phyloP scores from a whole-genome alignment of 2,797 vertebrate genomes.

The Iguana delicatissima region DNA sequence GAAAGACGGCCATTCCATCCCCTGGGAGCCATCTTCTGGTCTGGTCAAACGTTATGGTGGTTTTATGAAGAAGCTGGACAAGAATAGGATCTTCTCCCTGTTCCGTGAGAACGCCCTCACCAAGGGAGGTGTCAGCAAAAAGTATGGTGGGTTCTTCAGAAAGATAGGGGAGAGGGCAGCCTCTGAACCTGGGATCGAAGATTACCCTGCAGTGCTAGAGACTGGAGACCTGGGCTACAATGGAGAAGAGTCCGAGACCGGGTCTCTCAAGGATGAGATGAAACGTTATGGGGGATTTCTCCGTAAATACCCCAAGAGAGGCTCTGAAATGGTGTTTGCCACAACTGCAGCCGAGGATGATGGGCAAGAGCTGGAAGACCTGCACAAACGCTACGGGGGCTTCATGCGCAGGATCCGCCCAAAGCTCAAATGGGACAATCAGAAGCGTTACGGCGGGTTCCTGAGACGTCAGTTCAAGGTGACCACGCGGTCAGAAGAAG shows the following conservation, averaged over 20 bases:
- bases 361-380: constrained; percentile 75
- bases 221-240: constrained; percentile 64
- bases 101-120: constrained; percentile 79
- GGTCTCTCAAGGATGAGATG: constrained; percentile 62
- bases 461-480: constrained; percentile 95
- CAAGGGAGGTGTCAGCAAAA: constrained; percentile 78
- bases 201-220: neutral
- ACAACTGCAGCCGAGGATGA: constrained; percentile 40
- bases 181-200: constrained; percentile 41
- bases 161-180: constrained; percentile 74
- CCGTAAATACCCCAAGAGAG: constrained; percentile 89
- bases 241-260: constrained; percentile 23
- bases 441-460: constrained; percentile 95
- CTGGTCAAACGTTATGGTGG: constrained; percentile 81
- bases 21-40: constrained; percentile 43
- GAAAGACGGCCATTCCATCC: constrained; percentile 30
- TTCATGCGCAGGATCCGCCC: constrained; percentile 95
- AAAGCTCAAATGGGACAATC: constrained; percentile 95
- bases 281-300: constrained; percentile 95
- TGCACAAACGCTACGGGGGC: constrained; percentile 96
- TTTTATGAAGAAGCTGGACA: constrained; percentile 86
- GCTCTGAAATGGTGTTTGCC: constrained; percentile 64
- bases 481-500: constrained; percentile 88
- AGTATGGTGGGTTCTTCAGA: constrained; percentile 78
- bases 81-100: constrained; percentile 78